Conservation (phyloP, 2,888 invertebrate genomes). For the Ariolimax columbianus region DNA sequence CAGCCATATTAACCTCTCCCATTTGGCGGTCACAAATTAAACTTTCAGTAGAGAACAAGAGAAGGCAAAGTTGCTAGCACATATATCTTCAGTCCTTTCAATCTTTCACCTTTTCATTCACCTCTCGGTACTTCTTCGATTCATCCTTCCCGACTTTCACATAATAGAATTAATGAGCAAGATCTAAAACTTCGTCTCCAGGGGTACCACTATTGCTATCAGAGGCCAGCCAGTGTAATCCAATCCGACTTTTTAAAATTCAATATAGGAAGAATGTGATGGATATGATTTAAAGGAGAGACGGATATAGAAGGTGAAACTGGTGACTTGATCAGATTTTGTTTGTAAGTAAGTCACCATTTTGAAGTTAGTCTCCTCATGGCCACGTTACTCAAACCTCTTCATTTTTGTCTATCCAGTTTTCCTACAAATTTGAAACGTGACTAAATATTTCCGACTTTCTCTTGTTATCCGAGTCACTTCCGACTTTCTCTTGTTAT, state of each 20-base stretch:
- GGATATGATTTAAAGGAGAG: neutral
- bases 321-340: neutral
- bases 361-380: too few relatives aligned
- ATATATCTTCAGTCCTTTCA: neutral
- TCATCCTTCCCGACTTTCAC: neutral
- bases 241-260: slow-evolving; percentile 6
- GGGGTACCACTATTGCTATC: neutral
- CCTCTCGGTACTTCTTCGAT: neutral
- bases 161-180: neutral
- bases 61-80: neutral
- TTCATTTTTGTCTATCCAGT: too few relatives aligned
- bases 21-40: neutral
- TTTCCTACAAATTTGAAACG: too few relatives aligned
- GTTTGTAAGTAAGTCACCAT: neutral
- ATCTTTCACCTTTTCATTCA: neutral
- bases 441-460: too few relatives aligned
- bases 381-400: too few relatives aligned
- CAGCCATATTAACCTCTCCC: neutral
- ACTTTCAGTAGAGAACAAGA: neutral
- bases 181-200: neutral
- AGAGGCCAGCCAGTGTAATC: neutral
- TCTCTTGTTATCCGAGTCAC: too few relatives aligned
- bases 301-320: neutral
- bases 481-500: too few relatives aligned
- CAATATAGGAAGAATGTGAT: neutral